These are phyloP conservation scores for Deroptyus accipitrinus DNA, from an alignment of 2,113 vertebrate species.

Conservation along the genomic window DNA sequence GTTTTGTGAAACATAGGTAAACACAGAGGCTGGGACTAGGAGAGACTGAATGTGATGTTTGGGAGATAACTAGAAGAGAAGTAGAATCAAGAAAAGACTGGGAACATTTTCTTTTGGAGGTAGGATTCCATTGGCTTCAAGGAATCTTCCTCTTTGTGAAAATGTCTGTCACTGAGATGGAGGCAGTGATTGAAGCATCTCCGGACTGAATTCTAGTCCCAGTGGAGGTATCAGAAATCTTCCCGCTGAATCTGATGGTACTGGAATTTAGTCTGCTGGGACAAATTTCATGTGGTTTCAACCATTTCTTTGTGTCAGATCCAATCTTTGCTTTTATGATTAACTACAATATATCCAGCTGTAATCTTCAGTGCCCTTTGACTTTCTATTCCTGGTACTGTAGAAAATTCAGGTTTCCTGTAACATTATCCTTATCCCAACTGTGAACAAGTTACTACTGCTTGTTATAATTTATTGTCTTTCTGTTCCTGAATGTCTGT, in stretches of 20 bases:
- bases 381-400: conserved; percentile 24
- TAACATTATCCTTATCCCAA: conserved; percentile 47
- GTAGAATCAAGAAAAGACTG: background rate
- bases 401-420: conserved; percentile 56
- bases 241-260: background rate
- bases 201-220: background rate
- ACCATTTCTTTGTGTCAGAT: background rate
- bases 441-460: conserved; percentile 66
- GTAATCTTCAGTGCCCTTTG: conserved; percentile 15
- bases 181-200: background rate
- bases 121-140: background rate
- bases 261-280: background rate
- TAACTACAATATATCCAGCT: background rate
- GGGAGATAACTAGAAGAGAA: background rate
- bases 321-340: background rate
- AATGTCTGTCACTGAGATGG: background rate
- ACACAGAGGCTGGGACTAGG: background rate
- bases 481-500: conserved; percentile 23
- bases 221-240: background rate
- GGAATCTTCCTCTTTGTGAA: background rate
- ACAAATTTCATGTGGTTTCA: background rate
- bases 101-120: background rate
- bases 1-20: background rate
- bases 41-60: background rate
- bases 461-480: conserved; percentile 66